A percentile compares a stretch with the other conserved stretches of the same genome.
phyloP scores from a whole-genome alignment of 2,113 vertebrate genomes.

The Microcebus jonahi region DNA sequence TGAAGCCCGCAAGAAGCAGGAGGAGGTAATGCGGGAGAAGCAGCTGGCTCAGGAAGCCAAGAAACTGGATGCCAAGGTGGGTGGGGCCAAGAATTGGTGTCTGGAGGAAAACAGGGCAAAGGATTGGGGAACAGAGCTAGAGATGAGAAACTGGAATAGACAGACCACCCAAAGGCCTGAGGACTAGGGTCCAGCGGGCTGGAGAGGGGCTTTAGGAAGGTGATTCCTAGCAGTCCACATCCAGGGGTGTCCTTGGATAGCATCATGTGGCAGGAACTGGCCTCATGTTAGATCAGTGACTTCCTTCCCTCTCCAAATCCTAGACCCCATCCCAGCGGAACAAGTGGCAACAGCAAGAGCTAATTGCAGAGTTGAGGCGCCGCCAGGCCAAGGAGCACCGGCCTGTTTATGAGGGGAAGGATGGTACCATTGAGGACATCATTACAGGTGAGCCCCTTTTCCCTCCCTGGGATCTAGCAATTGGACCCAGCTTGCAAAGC shows the following conservation, averaged over 20 bases:
- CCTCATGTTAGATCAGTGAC: not conserved
- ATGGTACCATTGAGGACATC: slow-evolving; percentile 98
- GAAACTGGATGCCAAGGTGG: slow-evolving; percentile 95
- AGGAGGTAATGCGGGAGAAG: slow-evolving; percentile 95
- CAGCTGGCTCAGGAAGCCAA: slow-evolving; percentile 96
- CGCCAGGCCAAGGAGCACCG: slow-evolving; percentile 97
- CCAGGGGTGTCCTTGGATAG: not conserved
- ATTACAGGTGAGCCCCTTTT: slow-evolving; percentile 91
- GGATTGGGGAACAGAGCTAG: not conserved
- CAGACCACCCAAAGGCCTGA: not conserved
- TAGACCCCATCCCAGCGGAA: slow-evolving; percentile 90
- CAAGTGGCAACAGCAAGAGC: slow-evolving; percentile 95
- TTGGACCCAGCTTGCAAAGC: slow-evolving; percentile 44
- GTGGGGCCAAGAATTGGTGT: slow-evolving; percentile 46
- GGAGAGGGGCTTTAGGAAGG: not conserved
- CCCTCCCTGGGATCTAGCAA: not conserved
- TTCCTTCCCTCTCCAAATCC: not conserved
- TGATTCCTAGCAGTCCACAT: not conserved
- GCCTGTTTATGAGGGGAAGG: slow-evolving; percentile 97
- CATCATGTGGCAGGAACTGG: not conserved
- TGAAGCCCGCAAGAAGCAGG: slow-evolving; percentile 94
- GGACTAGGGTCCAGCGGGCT: not conserved
- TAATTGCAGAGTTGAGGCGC: slow-evolving; percentile 94
- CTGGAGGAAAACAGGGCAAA: not conserved
- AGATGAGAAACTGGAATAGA: not conserved